phyloP scores from a whole-genome alignment of 2,797 vertebrate genomes.

The Aotus griseimembra region DNA sequence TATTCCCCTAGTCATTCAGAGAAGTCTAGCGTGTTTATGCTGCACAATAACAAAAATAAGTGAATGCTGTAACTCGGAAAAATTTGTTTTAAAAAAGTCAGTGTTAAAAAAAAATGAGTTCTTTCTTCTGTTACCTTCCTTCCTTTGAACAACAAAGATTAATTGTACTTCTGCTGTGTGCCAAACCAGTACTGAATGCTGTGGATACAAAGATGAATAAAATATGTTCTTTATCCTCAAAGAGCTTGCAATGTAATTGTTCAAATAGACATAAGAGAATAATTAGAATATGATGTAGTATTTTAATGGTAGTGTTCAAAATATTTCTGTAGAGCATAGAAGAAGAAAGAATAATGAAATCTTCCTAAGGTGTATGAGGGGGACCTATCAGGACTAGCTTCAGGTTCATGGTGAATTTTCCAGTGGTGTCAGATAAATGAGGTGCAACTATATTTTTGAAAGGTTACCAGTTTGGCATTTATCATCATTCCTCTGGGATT shows the following conservation, averaged over 20 bases:
- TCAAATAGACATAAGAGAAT: background rate
- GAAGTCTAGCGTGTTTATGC: background rate
- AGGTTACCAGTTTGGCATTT: background rate
- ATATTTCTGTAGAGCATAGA: background rate
- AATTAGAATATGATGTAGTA: background rate
- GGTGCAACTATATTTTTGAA: background rate
- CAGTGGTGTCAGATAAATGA: background rate
- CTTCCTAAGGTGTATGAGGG: background rate
- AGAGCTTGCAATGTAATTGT: background rate
- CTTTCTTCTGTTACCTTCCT: background rate
- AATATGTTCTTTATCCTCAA: background rate
- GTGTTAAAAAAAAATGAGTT: background rate
- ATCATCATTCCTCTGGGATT: background rate
- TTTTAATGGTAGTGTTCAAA: background rate
- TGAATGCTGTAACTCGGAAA: background rate
- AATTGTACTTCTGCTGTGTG: background rate
- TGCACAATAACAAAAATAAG: background rate
- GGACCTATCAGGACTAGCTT: background rate
- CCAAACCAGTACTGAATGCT: background rate
- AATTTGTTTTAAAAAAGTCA: background rate
- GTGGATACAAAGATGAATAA: background rate
- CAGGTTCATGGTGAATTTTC: background rate
- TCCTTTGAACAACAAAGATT: constrained; percentile 10
- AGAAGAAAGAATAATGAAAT: background rate
- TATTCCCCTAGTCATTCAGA: background rate